A percentile compares a stretch with the other conserved stretches of the same genome.
These are phyloP conservation scores for Lacanobia oleracea DNA, from an alignment of 2,888 invertebrate species.

Conservation along the genomic window DNA sequence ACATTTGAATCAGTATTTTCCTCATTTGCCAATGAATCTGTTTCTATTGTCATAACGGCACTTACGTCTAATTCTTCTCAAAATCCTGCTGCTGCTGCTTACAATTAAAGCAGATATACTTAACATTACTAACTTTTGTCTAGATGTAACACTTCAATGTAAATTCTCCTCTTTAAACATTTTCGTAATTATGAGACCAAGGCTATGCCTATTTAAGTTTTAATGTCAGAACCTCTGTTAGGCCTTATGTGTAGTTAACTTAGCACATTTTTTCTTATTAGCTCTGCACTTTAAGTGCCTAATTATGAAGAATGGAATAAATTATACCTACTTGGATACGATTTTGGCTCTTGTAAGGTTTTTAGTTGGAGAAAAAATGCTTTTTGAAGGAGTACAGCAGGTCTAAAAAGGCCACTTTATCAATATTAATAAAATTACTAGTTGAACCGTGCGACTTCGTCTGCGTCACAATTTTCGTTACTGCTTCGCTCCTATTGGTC, in stretches of 20 bases:
- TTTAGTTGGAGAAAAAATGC: neutral
- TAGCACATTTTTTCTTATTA: constrained; percentile 29
- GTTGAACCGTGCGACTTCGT: no score
- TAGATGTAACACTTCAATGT: constrained; percentile 18
- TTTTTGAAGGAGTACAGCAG: no score
- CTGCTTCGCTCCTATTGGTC: no score
- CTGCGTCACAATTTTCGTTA: no score
- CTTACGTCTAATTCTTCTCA: neutral
- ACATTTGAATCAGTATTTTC: neutral
- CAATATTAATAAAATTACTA: no score
- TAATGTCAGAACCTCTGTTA: constrained; percentile 37
- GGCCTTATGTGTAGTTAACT: constrained; percentile 28
- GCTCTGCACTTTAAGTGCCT: constrained; percentile 13
- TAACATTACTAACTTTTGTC: neutral
- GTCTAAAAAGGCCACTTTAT: no score
- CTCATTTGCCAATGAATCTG: neutral
- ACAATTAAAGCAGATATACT: neutral
- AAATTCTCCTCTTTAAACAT: constrained; percentile 42
- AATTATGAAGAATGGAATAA: constrained; percentile 17
- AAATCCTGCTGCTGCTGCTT: neutral
- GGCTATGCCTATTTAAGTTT: constrained; percentile 50
- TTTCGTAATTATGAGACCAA: constrained; percentile 34
- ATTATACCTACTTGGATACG: neutral
- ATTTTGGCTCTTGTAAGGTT: neutral
- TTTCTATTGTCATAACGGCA: neutral